A percentile compares a stretch with the other conserved stretches of the same genome.
Conservation (phyloP, 2,113 vertebrate genomes). For the Hymenochirus boettgeri region DNA sequence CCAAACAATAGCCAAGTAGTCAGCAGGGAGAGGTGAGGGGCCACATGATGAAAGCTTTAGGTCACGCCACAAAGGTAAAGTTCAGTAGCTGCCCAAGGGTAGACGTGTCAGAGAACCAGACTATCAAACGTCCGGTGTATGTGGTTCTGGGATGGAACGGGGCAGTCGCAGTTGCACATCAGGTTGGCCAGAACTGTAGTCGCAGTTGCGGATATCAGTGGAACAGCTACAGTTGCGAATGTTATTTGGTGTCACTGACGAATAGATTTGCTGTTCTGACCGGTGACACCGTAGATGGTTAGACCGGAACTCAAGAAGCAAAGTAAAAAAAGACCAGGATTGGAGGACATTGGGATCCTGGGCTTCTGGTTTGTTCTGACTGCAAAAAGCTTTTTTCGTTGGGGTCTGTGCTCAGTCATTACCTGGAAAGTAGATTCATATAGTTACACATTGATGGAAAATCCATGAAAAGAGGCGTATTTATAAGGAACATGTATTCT, state of each 20-base stretch:
- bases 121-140: conserved; percentile 57
- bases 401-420: not conserved
- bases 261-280: conserved; percentile 59
- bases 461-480: too few relatives aligned
- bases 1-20: conserved; percentile 66
- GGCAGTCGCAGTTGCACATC: conserved; percentile 70
- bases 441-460: too few relatives aligned
- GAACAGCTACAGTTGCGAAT: conserved; percentile 77
- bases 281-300: conserved; percentile 29
- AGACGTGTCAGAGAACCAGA: conserved; percentile 71
- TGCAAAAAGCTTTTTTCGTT: conserved; percentile 29
- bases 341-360: conserved; percentile 46
- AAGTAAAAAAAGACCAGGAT: conserved; percentile 50
- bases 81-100: conserved; percentile 67
- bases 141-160: conserved; percentile 50
- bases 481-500: too few relatives aligned
- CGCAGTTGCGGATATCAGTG: conserved; percentile 56
- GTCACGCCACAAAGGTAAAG: conserved; percentile 63
- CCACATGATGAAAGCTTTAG: conserved; percentile 71
- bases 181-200: conserved; percentile 72
- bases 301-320: conserved; percentile 41
- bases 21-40: conserved; percentile 47
- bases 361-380: not conserved
- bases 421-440: conserved; percentile 52
- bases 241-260: conserved; percentile 55